These are phyloP conservation scores for Stylophora pistillata DNA, from an alignment of 64 coral and sea anemone species.

Conservation along the genomic window DNA sequence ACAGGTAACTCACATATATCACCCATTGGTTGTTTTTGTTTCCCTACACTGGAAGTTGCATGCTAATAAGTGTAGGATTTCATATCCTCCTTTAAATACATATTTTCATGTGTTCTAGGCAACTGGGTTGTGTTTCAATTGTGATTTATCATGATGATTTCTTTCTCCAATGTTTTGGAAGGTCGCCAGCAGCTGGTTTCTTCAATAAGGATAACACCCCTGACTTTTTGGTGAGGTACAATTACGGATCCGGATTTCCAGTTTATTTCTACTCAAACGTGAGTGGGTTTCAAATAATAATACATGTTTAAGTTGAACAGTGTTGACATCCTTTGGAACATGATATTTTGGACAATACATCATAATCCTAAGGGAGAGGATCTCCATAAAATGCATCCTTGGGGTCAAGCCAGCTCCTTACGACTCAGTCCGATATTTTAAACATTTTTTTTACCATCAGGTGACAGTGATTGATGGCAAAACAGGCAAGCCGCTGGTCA, in stretches of 20 bases:
- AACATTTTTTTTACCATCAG: slow-evolving; percentile 28
- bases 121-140: no score
- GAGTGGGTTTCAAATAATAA: not conserved
- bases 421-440: not conserved
- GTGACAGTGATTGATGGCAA: slow-evolving; percentile 90
- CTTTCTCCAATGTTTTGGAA: slow-evolving; percentile 13
- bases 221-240: slow-evolving; percentile 93
- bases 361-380: no score
- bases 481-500: slow-evolving; percentile 77
- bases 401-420: no score
- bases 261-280: slow-evolving; percentile 84
- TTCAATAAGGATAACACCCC: slow-evolving; percentile 87
- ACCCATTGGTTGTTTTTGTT: no score
- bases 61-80: no score
- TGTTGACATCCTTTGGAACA: not conserved
- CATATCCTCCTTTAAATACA: no score
- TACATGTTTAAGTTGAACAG: not conserved
- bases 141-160: no score
- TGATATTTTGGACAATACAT: not conserved
- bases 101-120: no score
- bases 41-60: no score
- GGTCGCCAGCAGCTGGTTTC: slow-evolving; percentile 79
- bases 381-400: not conserved
- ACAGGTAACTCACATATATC: no score
- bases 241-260: slow-evolving; percentile 87